phyloP scores from a whole-genome alignment of 2,888 invertebrate genomes.

The Acrobasis consociella region DNA sequence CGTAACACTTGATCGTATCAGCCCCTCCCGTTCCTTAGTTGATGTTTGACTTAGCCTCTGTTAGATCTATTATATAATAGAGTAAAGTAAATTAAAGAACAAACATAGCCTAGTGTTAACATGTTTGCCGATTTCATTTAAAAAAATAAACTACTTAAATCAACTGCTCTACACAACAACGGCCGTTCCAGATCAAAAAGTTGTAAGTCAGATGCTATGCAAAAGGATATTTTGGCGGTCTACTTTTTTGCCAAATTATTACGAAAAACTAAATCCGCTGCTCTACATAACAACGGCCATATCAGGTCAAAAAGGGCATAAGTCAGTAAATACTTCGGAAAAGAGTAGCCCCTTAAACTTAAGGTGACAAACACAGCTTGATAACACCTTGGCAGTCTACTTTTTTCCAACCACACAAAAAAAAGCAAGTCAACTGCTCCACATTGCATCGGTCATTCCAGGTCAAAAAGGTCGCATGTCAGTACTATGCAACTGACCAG shows the following conservation, averaged over 20 bases:
- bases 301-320: conserved; percentile 15
- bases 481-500: conserved; percentile 28
- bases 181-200: conserved; percentile 17
- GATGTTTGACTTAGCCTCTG: no score
- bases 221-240: neutral
- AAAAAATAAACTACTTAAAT: neutral
- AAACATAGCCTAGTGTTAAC: no score
- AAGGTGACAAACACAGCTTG: no score
- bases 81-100: no score
- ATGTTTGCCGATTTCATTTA: neutral
- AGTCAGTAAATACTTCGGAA: conserved; percentile 23
- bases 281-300: neutral
- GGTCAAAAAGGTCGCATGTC: conserved; percentile 23
- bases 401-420: neutral
- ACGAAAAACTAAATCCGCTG: neutral
- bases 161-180: neutral
- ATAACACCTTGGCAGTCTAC: no score
- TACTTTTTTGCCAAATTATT: neutral
- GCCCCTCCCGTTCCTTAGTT: no score
- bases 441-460: neutral
- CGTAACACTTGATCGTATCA: no score
- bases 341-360: conserved; percentile 17
- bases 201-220: conserved; percentile 24
- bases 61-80: no score
- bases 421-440: no score